These are phyloP conservation scores for Oscheius onirici DNA, from an alignment of 2,888 invertebrate genomes.

Conservation along the genomic window DNA sequence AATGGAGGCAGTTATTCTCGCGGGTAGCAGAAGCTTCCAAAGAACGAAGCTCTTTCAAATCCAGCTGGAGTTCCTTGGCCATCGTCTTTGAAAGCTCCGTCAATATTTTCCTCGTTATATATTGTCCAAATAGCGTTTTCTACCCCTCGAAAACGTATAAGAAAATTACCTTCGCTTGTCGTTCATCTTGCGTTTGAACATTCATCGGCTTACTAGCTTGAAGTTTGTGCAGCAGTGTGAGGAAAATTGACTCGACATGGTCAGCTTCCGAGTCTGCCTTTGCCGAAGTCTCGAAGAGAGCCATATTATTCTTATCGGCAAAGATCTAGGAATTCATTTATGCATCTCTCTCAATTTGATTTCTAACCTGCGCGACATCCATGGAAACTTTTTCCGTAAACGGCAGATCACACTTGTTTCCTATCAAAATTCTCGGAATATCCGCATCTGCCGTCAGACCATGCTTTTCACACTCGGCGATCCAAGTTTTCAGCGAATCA, in stretches of 20 bases:
- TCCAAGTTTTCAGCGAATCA: constrained; percentile 79
- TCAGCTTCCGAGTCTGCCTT: constrained; percentile 77
- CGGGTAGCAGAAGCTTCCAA: too few relatives aligned
- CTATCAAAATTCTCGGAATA: constrained; percentile 80
- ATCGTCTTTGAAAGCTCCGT: not conserved
- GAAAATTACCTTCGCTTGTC: constrained; percentile 52
- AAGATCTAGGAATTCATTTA: constrained; percentile 74
- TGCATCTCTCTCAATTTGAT: not conserved
- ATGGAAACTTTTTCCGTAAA: constrained; percentile 77
- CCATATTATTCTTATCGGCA: constrained; percentile 78
- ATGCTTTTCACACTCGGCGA: constrained; percentile 81
- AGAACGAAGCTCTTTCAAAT: not conserved
- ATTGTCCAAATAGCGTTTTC: not conserved
- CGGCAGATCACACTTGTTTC: constrained; percentile 83
- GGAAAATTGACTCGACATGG: constrained; percentile 84
- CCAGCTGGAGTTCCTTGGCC: not conserved
- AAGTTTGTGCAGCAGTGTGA: constrained; percentile 83
- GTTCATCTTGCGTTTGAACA: constrained; percentile 66
- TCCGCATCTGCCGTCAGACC: constrained; percentile 49
- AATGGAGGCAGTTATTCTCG: too few relatives aligned
- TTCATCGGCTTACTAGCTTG: constrained; percentile 78
- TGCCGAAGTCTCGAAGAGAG: constrained; percentile 85
- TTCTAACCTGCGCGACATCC: constrained; percentile 78
- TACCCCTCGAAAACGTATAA: not conserved
- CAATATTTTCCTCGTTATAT: not conserved